phyloP scores from a whole-genome alignment of 2,113 vertebrate genomes.

The Tor tambroides region DNA sequence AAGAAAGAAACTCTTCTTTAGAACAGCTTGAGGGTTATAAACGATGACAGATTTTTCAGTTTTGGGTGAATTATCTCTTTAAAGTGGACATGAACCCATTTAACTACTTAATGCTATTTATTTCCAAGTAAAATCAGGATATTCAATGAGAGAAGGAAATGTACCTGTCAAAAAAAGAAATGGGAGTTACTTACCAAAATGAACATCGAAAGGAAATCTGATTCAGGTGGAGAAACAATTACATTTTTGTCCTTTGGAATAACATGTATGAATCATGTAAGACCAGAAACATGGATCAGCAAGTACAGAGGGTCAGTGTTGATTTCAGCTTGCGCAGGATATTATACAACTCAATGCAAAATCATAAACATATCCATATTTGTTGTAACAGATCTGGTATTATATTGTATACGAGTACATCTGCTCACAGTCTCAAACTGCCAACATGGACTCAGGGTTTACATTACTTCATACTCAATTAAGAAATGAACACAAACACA shows the following conservation, averaged over 20 bases:
- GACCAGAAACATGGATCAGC: not conserved
- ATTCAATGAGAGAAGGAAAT: not conserved
- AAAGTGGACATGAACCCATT: not conserved
- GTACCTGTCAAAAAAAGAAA: not conserved
- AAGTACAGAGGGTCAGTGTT: not conserved
- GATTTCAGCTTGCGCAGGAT: not conserved
- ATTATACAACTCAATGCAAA: not conserved
- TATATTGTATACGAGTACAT: not conserved
- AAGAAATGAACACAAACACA: not conserved
- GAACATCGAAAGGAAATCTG: not conserved
- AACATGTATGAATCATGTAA: not conserved
- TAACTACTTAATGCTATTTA: not conserved
- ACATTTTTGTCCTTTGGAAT: not conserved
- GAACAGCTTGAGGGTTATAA: not conserved
- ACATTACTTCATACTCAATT: not conserved
- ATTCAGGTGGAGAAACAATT: not conserved
- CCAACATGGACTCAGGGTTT: not conserved
- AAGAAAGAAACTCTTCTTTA: not conserved
- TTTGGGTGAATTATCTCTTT: not conserved
- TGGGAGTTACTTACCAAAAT: not conserved
- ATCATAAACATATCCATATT: not conserved
- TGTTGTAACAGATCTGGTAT: not conserved
- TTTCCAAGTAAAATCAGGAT: not conserved
- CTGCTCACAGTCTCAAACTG: not conserved
- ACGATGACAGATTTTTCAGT: not conserved